phyloP scores from a whole-genome alignment of 2,797 vertebrate species.

The Podargus strigoides region DNA sequence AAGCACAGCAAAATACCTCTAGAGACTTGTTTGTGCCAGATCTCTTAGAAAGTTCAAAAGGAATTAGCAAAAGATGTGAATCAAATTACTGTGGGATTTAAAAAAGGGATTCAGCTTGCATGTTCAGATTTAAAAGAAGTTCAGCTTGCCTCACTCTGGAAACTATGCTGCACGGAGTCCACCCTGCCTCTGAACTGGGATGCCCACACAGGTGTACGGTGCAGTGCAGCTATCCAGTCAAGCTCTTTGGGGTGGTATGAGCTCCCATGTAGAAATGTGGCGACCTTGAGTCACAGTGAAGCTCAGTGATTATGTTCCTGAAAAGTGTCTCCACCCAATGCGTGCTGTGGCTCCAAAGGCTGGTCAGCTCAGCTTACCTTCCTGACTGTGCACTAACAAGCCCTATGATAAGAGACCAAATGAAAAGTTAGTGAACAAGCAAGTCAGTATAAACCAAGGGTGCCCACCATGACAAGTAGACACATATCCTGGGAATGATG shows the following conservation, averaged over 20 bases:
- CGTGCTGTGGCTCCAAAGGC: neutral
- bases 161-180: neutral
- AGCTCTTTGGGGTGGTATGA: neutral
- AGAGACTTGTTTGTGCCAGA: neutral
- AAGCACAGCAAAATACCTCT: neutral
- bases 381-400: neutral
- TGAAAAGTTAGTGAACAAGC: neutral
- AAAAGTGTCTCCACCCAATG: neutral
- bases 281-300: neutral
- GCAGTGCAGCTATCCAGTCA: neutral
- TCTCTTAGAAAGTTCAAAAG: neutral
- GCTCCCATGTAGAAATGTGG: neutral
- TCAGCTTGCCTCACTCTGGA: neutral
- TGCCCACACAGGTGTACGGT: neutral
- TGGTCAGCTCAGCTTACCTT: neutral
- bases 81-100: neutral
- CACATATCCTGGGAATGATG: neutral
- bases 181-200: neutral
- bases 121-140: neutral
- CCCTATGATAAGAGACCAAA: neutral
- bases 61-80: neutral
- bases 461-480: neutral
- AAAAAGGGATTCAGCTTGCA: neutral
- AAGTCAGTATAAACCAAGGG: neutral
- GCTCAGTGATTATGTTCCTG: neutral